Evolutionary conservation across 2,888 invertebrate species (phyloP).

Genomic region (Ormyrus pomaceus): DNA sequence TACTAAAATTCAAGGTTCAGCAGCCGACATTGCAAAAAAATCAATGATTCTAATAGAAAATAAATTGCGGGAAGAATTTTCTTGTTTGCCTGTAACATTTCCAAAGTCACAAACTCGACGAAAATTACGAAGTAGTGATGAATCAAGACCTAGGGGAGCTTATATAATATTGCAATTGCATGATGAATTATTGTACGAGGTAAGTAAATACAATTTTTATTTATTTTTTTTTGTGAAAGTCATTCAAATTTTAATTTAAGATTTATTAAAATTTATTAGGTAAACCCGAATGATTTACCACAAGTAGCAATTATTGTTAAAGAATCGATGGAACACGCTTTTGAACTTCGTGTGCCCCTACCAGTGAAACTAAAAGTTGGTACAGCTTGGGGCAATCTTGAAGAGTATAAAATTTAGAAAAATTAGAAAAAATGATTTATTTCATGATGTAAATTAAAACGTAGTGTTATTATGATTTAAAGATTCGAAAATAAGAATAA

Average conservation of each 20-base stretch:
- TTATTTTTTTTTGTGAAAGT: constrained; percentile 14
- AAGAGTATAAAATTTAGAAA: constrained; percentile 67
- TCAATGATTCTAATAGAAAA: constrained; percentile 90
- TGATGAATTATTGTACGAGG: constrained; percentile 97
- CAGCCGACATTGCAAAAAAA: constrained; percentile 95
- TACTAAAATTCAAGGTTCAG: constrained; percentile 96
- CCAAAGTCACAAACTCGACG: constrained; percentile 58
- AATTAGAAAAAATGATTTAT: not conserved
- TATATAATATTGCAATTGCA: constrained; percentile 93
- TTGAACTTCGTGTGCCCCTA: constrained; percentile 85
- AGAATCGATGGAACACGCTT: constrained; percentile 87
- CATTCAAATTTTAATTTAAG: not conserved
- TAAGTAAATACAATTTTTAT: constrained; percentile 61
- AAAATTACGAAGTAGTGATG: constrained; percentile 64
- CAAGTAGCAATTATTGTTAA: constrained; percentile 82
- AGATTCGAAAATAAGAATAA: not conserved
- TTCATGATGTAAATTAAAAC: not conserved
- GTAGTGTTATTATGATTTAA: not conserved
- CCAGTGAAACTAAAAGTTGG: constrained; percentile 93
- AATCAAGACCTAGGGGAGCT: constrained; percentile 74
- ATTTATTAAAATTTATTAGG: constrained; percentile 72
- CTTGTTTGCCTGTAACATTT: constrained; percentile 63
- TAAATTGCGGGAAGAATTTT: constrained; percentile 76
- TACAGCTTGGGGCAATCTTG: constrained; percentile 85
- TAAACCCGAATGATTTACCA: constrained; percentile 79